These are phyloP conservation scores for Chromobotia macracanthus DNA, from an alignment of 2,797 vertebrate species.

Conservation along the genomic window DNA sequence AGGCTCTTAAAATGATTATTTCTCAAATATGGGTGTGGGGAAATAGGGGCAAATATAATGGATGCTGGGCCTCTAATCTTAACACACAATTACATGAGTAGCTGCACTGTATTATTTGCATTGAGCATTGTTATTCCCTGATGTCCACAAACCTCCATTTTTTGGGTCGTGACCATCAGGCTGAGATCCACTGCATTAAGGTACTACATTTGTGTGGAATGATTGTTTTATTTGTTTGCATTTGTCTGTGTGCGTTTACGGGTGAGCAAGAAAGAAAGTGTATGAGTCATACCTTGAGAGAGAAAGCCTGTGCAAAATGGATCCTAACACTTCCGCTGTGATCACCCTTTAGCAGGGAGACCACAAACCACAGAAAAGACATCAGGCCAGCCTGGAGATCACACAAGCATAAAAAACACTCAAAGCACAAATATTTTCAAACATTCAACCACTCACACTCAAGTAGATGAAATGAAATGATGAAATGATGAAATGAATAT, in stretches of 20 bases:
- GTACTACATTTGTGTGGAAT: conserved; percentile 9
- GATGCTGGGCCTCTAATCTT: not conserved
- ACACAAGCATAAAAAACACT: conserved; percentile 49
- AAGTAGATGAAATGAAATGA: conserved; percentile 48
- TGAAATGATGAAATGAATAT: too few relatives aligned
- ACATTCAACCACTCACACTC: conserved; percentile 15
- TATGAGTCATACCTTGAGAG: conserved; percentile 79
- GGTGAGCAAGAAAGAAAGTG: not conserved
- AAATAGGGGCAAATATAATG: not conserved
- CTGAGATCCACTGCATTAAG: not conserved
- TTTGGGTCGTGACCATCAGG: not conserved
- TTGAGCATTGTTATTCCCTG: not conserved
- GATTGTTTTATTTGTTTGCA: not conserved
- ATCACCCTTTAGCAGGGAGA: conserved; percentile 66
- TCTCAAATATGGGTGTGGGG: not conserved
- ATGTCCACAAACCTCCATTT: not conserved
- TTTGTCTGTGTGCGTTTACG: conserved; percentile 3
- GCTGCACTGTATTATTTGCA: not conserved
- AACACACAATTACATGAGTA: not conserved
- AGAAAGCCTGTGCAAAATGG: conserved; percentile 88
- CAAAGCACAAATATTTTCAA: conserved; percentile 17
- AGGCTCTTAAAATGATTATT: not conserved
- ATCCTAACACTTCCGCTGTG: conserved; percentile 78
- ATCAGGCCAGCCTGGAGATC: conserved; percentile 65
- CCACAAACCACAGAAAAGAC: conserved; percentile 63